A percentile compares a stretch with the other conserved stretches of the same genome.
Evolutionary conservation across 2,797 vertebrate genomes (phyloP).

Genomic region (Parambassis ranga): DNA sequence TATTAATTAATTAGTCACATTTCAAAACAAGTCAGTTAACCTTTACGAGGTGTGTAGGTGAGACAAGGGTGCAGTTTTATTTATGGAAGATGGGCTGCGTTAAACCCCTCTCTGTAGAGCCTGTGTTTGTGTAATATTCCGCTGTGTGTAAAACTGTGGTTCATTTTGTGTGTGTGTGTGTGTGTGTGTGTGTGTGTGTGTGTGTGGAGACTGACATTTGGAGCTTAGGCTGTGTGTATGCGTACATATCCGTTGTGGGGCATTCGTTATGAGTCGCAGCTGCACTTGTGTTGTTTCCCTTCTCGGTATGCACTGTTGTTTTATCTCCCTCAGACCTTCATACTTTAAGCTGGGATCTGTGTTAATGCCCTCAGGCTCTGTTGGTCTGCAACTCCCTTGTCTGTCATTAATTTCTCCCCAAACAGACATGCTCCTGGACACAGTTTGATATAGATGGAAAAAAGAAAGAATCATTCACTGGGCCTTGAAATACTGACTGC

Average conservation of each 20-base stretch:
- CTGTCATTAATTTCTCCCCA: conserved; percentile 62
- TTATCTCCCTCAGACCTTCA: conserved; percentile 12
- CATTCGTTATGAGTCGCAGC: conserved; percentile 18
- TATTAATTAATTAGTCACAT: conserved; percentile 24
- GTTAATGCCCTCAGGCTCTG: conserved; percentile 34
- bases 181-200: background rate
- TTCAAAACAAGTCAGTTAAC: conserved; percentile 31
- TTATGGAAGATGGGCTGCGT: background rate
- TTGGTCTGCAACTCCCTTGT: conserved; percentile 45
- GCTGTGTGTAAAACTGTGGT: background rate
- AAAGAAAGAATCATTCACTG: conserved; percentile 28
- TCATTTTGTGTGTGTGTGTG: too few relatives aligned
- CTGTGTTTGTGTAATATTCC: background rate
- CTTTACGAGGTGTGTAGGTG: conserved; percentile 5
- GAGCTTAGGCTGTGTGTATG: background rate
- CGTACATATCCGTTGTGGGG: background rate
- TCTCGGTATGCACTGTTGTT: conserved; percentile 13
- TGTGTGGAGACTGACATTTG: background rate
- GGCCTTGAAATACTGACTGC: conserved; percentile 40
- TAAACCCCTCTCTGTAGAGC: background rate
- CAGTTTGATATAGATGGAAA: conserved; percentile 35
- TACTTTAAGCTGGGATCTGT: conserved; percentile 32
- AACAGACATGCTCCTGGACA: conserved; percentile 57
- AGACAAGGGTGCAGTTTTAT: conserved; percentile 6
- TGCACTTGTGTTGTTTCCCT: conserved; percentile 38